Conservation (phyloP, 2,888 invertebrate species). For the Lampropteryx suffumata region DNA sequence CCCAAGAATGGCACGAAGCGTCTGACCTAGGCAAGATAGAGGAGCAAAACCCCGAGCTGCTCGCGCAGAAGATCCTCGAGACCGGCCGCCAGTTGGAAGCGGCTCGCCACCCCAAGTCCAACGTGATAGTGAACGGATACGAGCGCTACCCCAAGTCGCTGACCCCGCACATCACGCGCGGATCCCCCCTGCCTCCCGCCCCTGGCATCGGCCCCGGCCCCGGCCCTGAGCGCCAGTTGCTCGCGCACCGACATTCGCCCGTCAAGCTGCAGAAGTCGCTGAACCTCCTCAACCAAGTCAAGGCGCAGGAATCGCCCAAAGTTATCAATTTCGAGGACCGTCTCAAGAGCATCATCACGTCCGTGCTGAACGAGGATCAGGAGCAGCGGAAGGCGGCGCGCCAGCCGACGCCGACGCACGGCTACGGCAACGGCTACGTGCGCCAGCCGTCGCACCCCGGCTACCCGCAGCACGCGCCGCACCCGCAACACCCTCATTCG, state of each 20-base stretch:
- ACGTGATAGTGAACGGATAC: slow-evolving; percentile 72
- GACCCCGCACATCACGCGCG: slow-evolving; percentile 41
- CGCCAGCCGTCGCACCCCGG: slow-evolving; percentile 39
- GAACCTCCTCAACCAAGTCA: slow-evolving; percentile 62
- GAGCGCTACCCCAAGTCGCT: slow-evolving; percentile 53
- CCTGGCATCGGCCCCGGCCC: slow-evolving; percentile 20
- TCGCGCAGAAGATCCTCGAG: slow-evolving; percentile 95
- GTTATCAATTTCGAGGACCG: slow-evolving; percentile 94
- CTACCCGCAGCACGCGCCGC: slow-evolving; percentile 23
- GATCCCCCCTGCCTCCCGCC: slow-evolving; percentile 29
- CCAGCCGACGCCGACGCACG: slow-evolving; percentile 47
- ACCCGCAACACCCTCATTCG: slow-evolving; percentile 32
- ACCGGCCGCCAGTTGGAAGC: slow-evolving; percentile 95
- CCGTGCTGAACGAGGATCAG: slow-evolving; percentile 93
- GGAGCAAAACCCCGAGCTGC: slow-evolving; percentile 94
- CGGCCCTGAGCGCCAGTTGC: slow-evolving; percentile 12
- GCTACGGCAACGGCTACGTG: slow-evolving; percentile 60
- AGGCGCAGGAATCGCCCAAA: slow-evolving; percentile 89
- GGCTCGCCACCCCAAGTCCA: slow-evolving; percentile 84
- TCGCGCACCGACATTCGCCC: slow-evolving; percentile 53
- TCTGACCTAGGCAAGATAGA: slow-evolving; percentile 95
- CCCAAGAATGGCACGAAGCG: slow-evolving; percentile 96
- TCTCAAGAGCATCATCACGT: slow-evolving; percentile 92
- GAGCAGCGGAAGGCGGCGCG: slow-evolving; percentile 60
- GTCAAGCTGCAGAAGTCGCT: slow-evolving; percentile 68